These are phyloP conservation scores for Lamprologus speciosus DNA, from an alignment of 2,113 vertebrate species.

Conservation along the genomic window DNA sequence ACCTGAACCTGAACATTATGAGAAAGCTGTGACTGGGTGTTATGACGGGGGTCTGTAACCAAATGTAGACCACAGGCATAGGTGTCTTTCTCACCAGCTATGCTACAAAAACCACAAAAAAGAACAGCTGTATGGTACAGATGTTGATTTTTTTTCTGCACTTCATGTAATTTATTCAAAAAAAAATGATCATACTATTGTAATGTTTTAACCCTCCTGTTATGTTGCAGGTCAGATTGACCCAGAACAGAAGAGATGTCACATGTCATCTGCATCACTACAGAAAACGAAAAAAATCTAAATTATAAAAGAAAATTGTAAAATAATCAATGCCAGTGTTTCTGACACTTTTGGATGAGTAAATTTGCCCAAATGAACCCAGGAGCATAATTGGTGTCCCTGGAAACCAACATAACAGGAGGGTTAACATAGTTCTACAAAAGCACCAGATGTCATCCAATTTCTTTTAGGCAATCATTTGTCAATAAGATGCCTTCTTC, in stretches of 20 bases:
- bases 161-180: neutral
- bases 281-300: fast-evolving
- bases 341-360: neutral
- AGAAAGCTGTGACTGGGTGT: neutral
- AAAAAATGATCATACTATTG: neutral
- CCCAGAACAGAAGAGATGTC: neutral
- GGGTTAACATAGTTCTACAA: neutral
- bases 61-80: conserved; percentile 9
- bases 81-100: conserved; percentile 23
- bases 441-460: neutral
- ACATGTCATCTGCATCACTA: neutral
- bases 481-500: neutral
- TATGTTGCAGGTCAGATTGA: neutral
- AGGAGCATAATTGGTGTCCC: neutral
- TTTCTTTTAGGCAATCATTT: neutral
- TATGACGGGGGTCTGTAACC: neutral
- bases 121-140: conserved; percentile 4
- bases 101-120: conserved; percentile 41
- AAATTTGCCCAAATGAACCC: neutral
- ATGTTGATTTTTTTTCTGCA: neutral
- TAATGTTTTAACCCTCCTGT: neutral
- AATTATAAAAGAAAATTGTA: neutral
- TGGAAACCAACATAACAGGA: neutral
- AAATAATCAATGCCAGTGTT: neutral
- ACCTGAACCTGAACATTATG: neutral